Evolutionary conservation across 2,797 vertebrate species (phyloP).

Genomic region (Eutrigla gurnardus): DNA sequence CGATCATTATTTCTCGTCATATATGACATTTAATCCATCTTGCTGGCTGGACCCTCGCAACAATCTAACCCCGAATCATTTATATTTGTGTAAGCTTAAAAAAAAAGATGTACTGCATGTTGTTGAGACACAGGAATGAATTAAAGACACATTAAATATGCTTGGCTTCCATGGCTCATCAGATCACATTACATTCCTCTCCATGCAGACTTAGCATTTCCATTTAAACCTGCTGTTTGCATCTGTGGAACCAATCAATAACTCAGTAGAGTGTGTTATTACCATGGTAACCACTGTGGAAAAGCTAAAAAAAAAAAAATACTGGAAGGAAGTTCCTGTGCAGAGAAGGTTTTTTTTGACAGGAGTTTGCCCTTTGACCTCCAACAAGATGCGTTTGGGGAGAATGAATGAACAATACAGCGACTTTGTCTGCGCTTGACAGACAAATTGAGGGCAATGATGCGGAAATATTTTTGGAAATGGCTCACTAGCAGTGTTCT

Average conservation of each 20-base stretch:
- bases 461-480: conserved; percentile 41
- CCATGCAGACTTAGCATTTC: conserved; percentile 54
- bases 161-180: conserved; percentile 53
- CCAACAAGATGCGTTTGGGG: conserved; percentile 20
- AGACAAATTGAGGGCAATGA: conserved; percentile 16
- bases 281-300: conserved; percentile 55
- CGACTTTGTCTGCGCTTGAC: conserved; percentile 30
- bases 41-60: background rate
- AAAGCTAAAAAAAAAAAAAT: conserved; percentile 15
- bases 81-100: conserved; percentile 9
- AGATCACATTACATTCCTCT: conserved; percentile 62
- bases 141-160: conserved; percentile 32
- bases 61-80: conserved; percentile 2
- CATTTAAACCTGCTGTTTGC: conserved; percentile 72
- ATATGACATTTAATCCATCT: conserved; percentile 36
- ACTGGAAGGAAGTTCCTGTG: conserved; percentile 6
- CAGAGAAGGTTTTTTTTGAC: conserved; percentile 14
- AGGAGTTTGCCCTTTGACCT: conserved; percentile 40
- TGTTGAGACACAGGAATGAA: conserved; percentile 14
- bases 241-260: conserved; percentile 73
- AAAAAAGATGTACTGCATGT: conserved; percentile 8
- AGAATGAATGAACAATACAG: background rate
- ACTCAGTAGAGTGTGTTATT: conserved; percentile 65
- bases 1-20: conserved; percentile 27
- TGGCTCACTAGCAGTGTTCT: conserved; percentile 25